A percentile compares a stretch with the other conserved stretches of the same genome.
phyloP scores from a whole-genome alignment of 2,888 invertebrate genomes.

The Neoascia interrupta region DNA sequence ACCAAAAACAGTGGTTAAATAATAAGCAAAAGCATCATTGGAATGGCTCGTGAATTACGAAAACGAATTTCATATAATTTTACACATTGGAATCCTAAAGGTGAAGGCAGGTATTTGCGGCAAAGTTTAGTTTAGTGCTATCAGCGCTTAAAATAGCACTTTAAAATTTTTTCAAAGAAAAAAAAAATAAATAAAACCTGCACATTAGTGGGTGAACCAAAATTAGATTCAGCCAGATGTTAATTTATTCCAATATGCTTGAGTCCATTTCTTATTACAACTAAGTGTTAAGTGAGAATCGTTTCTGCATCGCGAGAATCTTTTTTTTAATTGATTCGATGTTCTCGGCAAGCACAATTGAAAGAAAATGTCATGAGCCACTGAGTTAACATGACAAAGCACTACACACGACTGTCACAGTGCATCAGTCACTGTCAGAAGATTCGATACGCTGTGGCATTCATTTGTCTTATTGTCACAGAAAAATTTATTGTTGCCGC shows the following conservation, averaged over 20 bases:
- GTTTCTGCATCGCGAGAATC: no score
- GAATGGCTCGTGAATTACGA: constrained; percentile 4
- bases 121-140: constrained; percentile 8
- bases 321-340: no score
- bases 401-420: background rate
- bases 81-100: constrained; percentile 31
- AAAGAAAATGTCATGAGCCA: constrained; percentile 38
- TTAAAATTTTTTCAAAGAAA: no score
- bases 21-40: background rate
- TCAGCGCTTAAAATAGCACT: constrained; percentile 27
- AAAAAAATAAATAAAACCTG: no score
- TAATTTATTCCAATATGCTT: no score
- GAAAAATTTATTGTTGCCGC: constrained; percentile 4
- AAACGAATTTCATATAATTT: constrained; percentile 7
- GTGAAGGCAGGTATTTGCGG: constrained; percentile 31
- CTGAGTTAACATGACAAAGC: constrained; percentile 20
- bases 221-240: no score
- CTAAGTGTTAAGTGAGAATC: no score
- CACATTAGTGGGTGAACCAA: no score
- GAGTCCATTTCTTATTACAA: no score
- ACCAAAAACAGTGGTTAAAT: constrained; percentile 14
- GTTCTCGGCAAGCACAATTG: no score
- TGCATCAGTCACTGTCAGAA: constrained; percentile 17
- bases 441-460: constrained; percentile 27
- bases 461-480: constrained; percentile 33